Percentiles rank a stretch among this genome's conserved stretches.
phyloP scores from a whole-genome alignment of 2,888 invertebrate species.

The Phyto melanocephala region DNA sequence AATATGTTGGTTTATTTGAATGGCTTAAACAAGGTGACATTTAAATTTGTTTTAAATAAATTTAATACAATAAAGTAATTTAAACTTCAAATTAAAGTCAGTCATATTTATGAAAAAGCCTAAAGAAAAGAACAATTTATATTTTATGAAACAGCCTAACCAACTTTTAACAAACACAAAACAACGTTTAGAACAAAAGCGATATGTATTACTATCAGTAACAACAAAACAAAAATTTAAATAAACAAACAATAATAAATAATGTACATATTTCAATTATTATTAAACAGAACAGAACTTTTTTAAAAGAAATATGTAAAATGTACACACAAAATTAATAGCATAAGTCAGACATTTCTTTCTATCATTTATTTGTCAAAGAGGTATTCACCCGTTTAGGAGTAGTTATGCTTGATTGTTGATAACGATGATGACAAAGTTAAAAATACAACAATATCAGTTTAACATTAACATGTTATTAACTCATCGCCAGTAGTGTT shows the following conservation, averaged over 20 bases:
- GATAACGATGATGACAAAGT: background rate
- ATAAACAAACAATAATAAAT: background rate
- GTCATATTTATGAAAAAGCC: background rate
- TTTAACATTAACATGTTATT: background rate
- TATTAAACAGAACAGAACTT: background rate
- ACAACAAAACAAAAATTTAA: no score
- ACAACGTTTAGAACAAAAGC: no score
- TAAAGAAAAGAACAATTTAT: background rate
- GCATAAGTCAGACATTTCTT: background rate
- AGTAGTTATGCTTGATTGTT: background rate
- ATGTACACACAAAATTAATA: background rate
- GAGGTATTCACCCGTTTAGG: background rate
- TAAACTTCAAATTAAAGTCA: background rate
- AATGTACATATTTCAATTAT: background rate
- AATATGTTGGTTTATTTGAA: constrained; percentile 41
- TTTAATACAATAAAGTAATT: background rate
- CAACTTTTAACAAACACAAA: no score
- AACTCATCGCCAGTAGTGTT: constrained; percentile 8
- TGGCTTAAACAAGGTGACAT: constrained; percentile 27
- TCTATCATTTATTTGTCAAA: background rate
- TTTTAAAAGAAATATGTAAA: no score
- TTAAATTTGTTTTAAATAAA: constrained; percentile 26
- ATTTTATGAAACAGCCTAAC: no score
- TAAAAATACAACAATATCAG: background rate
- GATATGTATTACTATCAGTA: no score